Conservation (phyloP, 2,113 vertebrate genomes). For the Egretta garzetta region DNA sequence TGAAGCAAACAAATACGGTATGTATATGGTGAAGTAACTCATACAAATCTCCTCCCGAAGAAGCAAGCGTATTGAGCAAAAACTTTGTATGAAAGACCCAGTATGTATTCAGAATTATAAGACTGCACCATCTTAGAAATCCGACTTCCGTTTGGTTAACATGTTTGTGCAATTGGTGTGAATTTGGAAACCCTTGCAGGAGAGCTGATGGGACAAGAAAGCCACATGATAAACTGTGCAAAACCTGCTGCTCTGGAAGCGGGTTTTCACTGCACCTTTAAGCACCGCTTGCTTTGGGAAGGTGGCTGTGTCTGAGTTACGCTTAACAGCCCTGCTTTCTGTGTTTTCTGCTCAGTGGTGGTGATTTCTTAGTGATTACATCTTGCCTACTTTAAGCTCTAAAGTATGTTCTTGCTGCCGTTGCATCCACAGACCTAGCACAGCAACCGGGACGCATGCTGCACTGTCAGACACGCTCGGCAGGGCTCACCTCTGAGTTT, state of each 20-base stretch:
- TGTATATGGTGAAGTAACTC: not conserved
- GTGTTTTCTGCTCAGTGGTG: not conserved
- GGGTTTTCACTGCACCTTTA: constrained; percentile 2
- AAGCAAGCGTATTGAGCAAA: not conserved
- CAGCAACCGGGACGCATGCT: not conserved
- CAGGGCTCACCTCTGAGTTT: not conserved
- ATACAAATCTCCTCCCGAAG: not conserved
- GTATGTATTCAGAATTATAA: not conserved
- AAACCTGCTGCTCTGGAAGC: not conserved
- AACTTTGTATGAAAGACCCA: not conserved
- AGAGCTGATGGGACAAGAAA: constrained; percentile 6
- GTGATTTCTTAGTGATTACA: not conserved
- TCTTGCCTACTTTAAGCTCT: not conserved
- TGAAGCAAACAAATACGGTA: not conserved
- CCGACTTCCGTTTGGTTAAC: not conserved
- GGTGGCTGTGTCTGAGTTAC: not conserved
- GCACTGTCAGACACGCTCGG: not conserved
- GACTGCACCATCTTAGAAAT: not conserved
- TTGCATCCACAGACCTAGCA: not conserved
- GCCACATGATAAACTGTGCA: not conserved
- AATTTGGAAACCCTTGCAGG: constrained; percentile 2
- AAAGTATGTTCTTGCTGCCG: not conserved
- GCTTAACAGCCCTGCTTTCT: not conserved
- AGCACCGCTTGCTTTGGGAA: not conserved
- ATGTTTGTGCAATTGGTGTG: not conserved